Base-by-base conservation (phyloP, 2,113 vertebrate species). In the Channa argus region DNA sequence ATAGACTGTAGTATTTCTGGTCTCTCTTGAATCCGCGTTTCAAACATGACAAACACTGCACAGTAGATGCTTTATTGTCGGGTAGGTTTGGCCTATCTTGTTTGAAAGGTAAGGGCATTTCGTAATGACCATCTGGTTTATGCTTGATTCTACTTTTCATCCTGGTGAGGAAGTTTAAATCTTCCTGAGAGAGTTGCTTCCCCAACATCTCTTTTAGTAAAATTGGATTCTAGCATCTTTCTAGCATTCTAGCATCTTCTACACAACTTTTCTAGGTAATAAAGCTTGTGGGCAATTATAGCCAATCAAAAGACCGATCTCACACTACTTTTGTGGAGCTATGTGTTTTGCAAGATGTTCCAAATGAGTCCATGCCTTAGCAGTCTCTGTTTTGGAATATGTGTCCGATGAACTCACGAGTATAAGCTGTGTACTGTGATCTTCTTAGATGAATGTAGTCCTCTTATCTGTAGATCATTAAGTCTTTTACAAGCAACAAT, bases 391-490 rank as follows among this genome's bases (percentile, higher is more conserved):
- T 44, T 82, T 38, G 63, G 62, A 49, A 78, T 84, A 50, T 84
- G 68, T 14, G 52, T 51, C 51, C 24, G 74, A 13, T 84, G 2
- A 71, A 87, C 1, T 87, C 55, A 45, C 74, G 61, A 8, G 73
- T 70, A 5, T 74, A 84, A 12, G 74, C 71, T 11, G 10, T 39
- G 10, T 81, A 62, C 24, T 49, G 41, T 39, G 84, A 71, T 63
- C 24, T 24, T 24, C 24, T 24, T 76, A 14, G 7, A 24, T 24
- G 47, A 83, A 34, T 8, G 64, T 11, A 77, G 61, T 11, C 72
- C 59, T 62, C 61, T 77, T 37, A 80, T 61, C 15, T 77, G 76
- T 60, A 86, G 50, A 44, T 55, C 66, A 2, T 51, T 24, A 41
- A 79, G 8, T 44, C 70, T 80, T 8, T 77, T 51, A 36, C 65